These are phyloP conservation scores for Phalacrocorax aristotelis DNA, from an alignment of 2,113 vertebrate species.

Conservation along the genomic window DNA sequence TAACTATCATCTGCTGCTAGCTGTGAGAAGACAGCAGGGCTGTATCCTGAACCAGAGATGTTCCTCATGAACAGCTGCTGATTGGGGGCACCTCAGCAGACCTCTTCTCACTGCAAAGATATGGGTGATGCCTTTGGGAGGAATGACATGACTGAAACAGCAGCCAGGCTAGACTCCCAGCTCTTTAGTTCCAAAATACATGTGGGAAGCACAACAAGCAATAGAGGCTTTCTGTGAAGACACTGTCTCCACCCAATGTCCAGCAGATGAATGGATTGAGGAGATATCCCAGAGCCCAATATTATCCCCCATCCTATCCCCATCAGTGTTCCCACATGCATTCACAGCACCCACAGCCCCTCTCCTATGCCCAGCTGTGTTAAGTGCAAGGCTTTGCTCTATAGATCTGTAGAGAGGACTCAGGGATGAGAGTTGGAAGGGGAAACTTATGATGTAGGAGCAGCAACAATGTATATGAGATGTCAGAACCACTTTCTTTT, in stretches of 20 bases:
- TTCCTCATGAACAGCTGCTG: fast-evolving
- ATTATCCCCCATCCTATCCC: not conserved
- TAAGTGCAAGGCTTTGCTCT: not conserved
- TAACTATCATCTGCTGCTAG: not conserved
- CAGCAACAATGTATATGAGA: not conserved
- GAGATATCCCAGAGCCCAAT: not conserved
- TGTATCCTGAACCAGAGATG: not conserved
- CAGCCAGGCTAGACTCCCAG: not conserved
- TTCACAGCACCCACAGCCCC: not conserved
- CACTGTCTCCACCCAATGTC: not conserved
- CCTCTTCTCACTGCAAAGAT: not conserved
- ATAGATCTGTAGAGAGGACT: not conserved
- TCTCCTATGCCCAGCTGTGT: too few relatives aligned
- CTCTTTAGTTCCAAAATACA: not conserved
- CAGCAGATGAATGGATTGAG: not conserved
- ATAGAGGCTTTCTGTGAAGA: not conserved
- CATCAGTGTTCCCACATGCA: not conserved
- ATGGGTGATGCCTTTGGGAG: not conserved
- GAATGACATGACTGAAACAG: not conserved
- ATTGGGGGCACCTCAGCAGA: not conserved
- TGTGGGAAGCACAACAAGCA: not conserved
- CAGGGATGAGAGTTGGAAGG: not conserved
- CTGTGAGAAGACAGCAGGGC: not conserved
- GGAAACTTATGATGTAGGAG: not conserved
- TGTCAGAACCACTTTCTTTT: not conserved